Evolutionary conservation across 2,888 invertebrate genomes (phyloP), one percentile per base, ranked within the genome.

Genomic region (Mesochorus sp.): DNA sequence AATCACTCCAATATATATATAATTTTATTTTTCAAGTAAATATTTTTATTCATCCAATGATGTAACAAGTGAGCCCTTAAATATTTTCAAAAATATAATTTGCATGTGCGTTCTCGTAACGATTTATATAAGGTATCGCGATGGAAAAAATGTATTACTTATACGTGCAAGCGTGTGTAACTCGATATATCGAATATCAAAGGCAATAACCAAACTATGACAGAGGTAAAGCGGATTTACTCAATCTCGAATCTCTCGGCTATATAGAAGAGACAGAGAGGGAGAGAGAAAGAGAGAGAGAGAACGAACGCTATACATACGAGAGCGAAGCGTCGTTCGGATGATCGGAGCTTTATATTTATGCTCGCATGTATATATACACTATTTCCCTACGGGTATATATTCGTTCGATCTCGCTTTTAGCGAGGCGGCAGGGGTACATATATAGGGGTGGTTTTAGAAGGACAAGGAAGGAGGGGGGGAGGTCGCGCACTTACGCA

Each of bases 401-500:
- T 72, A 59, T 59, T 67, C 67, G 66, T 72, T 72, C 72, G 77
- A 39, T 72, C 72, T 77, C 72, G 77, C 49, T 72, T 77, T 77
- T 62, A 77, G 61, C n/a, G 26, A 73, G n/a, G n/a, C n/a, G n/a
- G n/a, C n/a, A 80, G 74, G 70, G 68, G 51, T 74, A 51, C 73
- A 62, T 21, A 42, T 26, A 59, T 24, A 67, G 14, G 37, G 71
- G 78, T 75, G 31, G 59, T 66, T 73, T 72, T 51, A 17, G 24
- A 10, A 67, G 59, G 66, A 14, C n/a, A 14, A 34, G 10, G 12
- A 12, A 19, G 37, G 37, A 24, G 37, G 44, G 21, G 51, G 55
- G 82, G 85, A 87, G 85, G 84, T 84, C 76, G 82, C 70, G 89
- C 88, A 89, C 90, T 90, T 89, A 88, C 87, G 86, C 90, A 90